Conservation (phyloP, 2,888 invertebrate species). For the Alloscopus bannaensis region DNA sequence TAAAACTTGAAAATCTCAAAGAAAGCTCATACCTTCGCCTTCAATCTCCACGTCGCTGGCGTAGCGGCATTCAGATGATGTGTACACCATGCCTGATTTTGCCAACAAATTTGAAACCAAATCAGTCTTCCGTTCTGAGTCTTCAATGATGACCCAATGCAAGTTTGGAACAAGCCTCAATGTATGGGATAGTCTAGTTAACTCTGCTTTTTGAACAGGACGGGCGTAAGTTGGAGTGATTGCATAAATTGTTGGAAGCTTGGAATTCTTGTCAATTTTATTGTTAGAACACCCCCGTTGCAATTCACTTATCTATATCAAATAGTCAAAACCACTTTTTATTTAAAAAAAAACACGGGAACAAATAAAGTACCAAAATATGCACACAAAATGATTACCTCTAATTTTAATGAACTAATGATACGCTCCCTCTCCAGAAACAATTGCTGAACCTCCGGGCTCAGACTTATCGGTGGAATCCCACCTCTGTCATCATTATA, state of each 20-base stretch:
- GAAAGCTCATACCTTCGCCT: conserved; percentile 77
- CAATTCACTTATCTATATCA: conserved; percentile 32
- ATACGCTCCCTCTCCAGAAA: conserved; percentile 25
- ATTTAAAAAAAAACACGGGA: not conserved
- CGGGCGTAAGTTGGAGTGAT: conserved; percentile 94
- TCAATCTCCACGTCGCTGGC: conserved; percentile 82
- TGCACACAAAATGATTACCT: conserved; percentile 20
- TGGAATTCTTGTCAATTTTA: conserved; percentile 72
- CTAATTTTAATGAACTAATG: conserved; percentile 40
- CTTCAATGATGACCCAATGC: conserved; percentile 96
- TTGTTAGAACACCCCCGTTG: conserved; percentile 8
- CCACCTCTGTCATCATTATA: conserved; percentile 34
- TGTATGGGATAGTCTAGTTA: conserved; percentile 92
- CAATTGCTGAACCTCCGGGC: conserved; percentile 10
- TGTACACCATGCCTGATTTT: conserved; percentile 82
- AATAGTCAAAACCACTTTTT: not conserved
- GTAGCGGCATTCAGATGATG: conserved; percentile 83
- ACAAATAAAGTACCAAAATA: not conserved
- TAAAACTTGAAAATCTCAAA: no score
- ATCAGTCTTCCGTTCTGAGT: conserved; percentile 82
- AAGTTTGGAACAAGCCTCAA: conserved; percentile 90
- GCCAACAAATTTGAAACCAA: conserved; percentile 85
- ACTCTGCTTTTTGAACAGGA: conserved; percentile 93
- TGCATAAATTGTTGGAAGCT: conserved; percentile 87
- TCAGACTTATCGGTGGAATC: not conserved